Evolutionary conservation across 2,888 invertebrate genomes (phyloP).

Genomic region (Drosophila mimica): DNA sequence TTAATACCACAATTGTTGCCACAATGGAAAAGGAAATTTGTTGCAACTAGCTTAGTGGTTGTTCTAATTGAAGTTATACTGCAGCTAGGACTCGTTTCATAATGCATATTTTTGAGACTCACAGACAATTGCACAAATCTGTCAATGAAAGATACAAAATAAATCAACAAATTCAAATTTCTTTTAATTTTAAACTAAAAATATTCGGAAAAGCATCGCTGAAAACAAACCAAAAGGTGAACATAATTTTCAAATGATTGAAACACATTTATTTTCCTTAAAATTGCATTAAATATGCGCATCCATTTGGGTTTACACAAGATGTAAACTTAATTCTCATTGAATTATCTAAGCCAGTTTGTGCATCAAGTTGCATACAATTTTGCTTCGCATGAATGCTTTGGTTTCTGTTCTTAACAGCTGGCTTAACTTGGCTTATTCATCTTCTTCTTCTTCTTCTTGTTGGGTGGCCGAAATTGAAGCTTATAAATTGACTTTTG

Average conservation of each 20-base stretch:
- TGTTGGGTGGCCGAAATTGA: background rate
- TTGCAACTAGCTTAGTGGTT: background rate
- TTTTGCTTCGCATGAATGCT: background rate
- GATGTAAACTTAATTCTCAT: background rate
- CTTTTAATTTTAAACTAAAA: background rate
- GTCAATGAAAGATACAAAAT: background rate
- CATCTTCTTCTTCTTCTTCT: background rate
- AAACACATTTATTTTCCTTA: background rate
- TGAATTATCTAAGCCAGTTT: background rate
- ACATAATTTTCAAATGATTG: background rate
- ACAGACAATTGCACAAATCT: background rate
- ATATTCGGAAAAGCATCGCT: background rate
- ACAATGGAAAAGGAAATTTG: slow-evolving; percentile 14
- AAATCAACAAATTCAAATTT: background rate
- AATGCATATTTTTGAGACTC: background rate
- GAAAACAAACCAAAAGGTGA: background rate
- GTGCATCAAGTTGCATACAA: background rate
- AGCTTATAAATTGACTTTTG: background rate
- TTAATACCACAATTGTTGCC: slow-evolving; percentile 24
- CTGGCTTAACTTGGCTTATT: slow-evolving; percentile 15
- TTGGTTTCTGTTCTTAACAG: background rate
- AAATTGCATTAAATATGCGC: background rate
- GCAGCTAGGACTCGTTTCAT: background rate
- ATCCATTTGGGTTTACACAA: background rate
- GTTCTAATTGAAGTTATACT: background rate